phyloP scores from a whole-genome alignment of 2,888 invertebrate genomes.

The Mythimna impura region DNA sequence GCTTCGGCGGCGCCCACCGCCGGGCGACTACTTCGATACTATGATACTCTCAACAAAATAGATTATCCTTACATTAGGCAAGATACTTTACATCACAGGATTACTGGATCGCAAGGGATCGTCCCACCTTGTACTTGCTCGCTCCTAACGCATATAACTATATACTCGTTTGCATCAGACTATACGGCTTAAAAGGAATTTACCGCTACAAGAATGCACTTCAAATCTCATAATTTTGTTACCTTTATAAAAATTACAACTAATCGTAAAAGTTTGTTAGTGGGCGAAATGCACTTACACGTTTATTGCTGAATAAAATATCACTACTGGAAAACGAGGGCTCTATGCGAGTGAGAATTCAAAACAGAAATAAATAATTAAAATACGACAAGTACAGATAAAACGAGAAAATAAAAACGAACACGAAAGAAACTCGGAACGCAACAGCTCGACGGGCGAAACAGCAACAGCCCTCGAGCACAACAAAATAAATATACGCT shows the following conservation, averaged over 20 bases:
- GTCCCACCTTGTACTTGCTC: conserved; percentile 62
- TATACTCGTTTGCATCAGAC: conserved; percentile 85
- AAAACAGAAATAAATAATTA: conserved; percentile 88
- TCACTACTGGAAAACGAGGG: conserved; percentile 90
- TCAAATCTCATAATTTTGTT: conserved; percentile 89
- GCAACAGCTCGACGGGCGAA: conserved; percentile 86
- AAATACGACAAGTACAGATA: conserved; percentile 83
- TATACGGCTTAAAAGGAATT: conserved; percentile 89
- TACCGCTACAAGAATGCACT: conserved; percentile 90
- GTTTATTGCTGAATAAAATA: conserved; percentile 90
- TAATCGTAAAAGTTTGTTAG: conserved; percentile 82
- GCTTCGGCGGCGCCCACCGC: conserved; percentile 83
- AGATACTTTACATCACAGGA: conserved; percentile 88
- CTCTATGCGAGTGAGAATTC: conserved; percentile 86
- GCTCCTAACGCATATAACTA: conserved; percentile 67
- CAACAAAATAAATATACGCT: conserved; percentile 89
- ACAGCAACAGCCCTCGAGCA: conserved; percentile 88
- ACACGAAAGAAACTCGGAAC: conserved; percentile 88
- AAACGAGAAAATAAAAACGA: conserved; percentile 84
- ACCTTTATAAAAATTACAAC: conserved; percentile 86
- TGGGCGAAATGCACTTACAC: conserved; percentile 87
- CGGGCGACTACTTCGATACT: conserved; percentile 76
- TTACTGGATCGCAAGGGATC: conserved; percentile 76
- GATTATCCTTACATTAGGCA: conserved; percentile 88
- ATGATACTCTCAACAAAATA: conserved; percentile 84